Percentiles rank a stretch among this genome's conserved stretches.
Evolutionary conservation across 2,797 vertebrate genomes (phyloP).

Genomic region (Hapalemur alaotrensis): DNA sequence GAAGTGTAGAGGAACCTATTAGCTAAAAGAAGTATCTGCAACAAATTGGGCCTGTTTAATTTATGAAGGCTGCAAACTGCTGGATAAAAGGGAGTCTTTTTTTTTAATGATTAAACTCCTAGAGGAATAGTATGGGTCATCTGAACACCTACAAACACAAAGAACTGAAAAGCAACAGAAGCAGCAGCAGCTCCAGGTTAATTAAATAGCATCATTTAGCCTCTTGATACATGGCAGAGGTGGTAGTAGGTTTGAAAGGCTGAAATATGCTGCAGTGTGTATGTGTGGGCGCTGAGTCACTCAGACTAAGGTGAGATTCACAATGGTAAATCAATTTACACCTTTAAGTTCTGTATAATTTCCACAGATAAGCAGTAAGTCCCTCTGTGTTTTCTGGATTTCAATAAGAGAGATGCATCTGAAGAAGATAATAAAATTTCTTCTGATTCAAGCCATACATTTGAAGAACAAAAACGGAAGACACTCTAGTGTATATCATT

Average conservation of each 20-base stretch:
- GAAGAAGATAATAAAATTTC: slow-evolving; percentile 63
- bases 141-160: not conserved
- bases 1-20: slow-evolving; percentile 49
- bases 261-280: not conserved
- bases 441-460: slow-evolving; percentile 64
- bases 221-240: not conserved
- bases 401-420: slow-evolving; percentile 67
- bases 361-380: slow-evolving; percentile 72
- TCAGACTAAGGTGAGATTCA: slow-evolving; percentile 51
- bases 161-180: not conserved
- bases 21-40: slow-evolving; percentile 38
- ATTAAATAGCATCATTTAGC: not conserved
- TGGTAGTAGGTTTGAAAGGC: not conserved
- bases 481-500: slow-evolving; percentile 41
- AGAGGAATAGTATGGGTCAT: not conserved
- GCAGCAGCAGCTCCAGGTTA: not conserved
- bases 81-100: slow-evolving; percentile 48
- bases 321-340: slow-evolving; percentile 63
- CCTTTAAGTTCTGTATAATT: slow-evolving; percentile 62
- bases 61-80: slow-evolving; percentile 71
- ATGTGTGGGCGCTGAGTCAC: not conserved
- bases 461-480: slow-evolving; percentile 64
- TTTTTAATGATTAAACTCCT: slow-evolving; percentile 61
- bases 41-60: slow-evolving; percentile 63
- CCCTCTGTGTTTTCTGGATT: slow-evolving; percentile 66